Conservation (phyloP, 2,113 vertebrate species). For the Periophthalmus modestus region DNA sequence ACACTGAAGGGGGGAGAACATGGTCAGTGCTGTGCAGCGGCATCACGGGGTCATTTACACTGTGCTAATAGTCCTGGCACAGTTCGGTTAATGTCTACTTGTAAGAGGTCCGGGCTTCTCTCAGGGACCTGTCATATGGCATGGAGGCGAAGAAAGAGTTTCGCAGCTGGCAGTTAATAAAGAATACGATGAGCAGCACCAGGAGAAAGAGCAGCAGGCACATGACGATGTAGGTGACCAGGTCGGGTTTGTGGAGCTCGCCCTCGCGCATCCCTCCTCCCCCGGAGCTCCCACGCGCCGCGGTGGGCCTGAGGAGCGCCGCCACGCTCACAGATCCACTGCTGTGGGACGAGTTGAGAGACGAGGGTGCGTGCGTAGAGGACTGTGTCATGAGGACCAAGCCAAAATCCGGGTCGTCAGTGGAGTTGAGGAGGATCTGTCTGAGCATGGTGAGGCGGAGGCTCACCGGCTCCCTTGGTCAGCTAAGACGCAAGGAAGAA, state of each 20-base stretch:
- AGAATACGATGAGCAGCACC: slow-evolving; percentile 93
- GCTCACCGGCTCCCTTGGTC: slow-evolving; percentile 45
- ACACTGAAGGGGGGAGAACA: background rate
- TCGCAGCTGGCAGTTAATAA: slow-evolving; percentile 97
- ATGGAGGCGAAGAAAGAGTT: slow-evolving; percentile 96
- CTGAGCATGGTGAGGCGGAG: slow-evolving; percentile 72
- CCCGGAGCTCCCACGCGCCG: slow-evolving; percentile 66
- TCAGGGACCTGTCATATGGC: slow-evolving; percentile 94
- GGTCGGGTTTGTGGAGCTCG: slow-evolving; percentile 89
- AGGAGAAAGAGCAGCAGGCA: slow-evolving; percentile 92
- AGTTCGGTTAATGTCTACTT: slow-evolving; percentile 64
- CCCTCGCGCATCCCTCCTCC: slow-evolving; percentile 86
- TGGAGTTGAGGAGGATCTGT: slow-evolving; percentile 90
- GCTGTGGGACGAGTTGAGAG: slow-evolving; percentile 83
- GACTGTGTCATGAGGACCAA: slow-evolving; percentile 82
- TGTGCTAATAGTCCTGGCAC: background rate
- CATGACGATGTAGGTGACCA: slow-evolving; percentile 92
- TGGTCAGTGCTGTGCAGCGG: background rate
- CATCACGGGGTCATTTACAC: slow-evolving; percentile 5
- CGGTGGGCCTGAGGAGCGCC: slow-evolving; percentile 87
- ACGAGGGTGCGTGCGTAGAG: slow-evolving; percentile 77
- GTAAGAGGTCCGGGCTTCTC: slow-evolving; percentile 92
- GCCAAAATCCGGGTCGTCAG: slow-evolving; percentile 82
- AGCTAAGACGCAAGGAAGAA: slow-evolving; percentile 38
- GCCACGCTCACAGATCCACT: slow-evolving; percentile 88